Percentiles rank a stretch among this genome's conserved stretches.
These are phyloP conservation scores for Typhlichthys eigenmanni DNA, from an alignment of 2,797 vertebrate species.

Conservation along the genomic window DNA sequence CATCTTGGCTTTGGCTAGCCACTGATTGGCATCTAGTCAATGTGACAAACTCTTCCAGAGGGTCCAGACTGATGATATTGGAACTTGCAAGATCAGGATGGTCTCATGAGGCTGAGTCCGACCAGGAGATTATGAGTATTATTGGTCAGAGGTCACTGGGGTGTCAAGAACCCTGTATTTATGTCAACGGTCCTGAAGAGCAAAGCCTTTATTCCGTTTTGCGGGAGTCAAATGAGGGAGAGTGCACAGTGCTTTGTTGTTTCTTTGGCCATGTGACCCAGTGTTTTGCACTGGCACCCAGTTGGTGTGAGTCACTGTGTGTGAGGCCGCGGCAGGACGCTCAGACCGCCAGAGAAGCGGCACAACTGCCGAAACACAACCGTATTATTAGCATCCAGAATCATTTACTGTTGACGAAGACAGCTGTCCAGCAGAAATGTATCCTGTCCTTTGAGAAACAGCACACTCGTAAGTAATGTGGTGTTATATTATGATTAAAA, in stretches of 20 bases:
- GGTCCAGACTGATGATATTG: too few species aligned
- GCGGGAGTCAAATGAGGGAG: slow-evolving; percentile 4
- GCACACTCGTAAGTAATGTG: neutral
- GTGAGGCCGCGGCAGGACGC: neutral
- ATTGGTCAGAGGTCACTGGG: neutral
- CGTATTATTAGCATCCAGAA: slow-evolving; percentile 9
- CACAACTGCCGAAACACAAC: slow-evolving; percentile 3
- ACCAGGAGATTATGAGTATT: slow-evolving; percentile 12
- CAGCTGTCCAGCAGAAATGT: neutral
- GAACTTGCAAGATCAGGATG: neutral
- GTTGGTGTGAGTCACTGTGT: slow-evolving; percentile 15
- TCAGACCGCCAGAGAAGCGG: slow-evolving; percentile 4
- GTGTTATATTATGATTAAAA: neutral
- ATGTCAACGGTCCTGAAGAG: neutral
- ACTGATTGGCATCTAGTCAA: too few species aligned
- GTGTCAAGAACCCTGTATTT: neutral
- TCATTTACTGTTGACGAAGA: neutral
- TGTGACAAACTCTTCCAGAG: too few species aligned
- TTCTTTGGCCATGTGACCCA: neutral
- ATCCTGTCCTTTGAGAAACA: neutral
- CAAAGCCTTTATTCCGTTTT: neutral
- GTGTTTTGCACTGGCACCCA: neutral
- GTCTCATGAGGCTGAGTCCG: neutral
- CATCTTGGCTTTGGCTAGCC: too few species aligned
- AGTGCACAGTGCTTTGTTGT: neutral